A percentile compares a stretch with the other conserved stretches of the same genome.
Conservation (phyloP, 2,113 vertebrate species). For the Polypterus bichir region DNA sequence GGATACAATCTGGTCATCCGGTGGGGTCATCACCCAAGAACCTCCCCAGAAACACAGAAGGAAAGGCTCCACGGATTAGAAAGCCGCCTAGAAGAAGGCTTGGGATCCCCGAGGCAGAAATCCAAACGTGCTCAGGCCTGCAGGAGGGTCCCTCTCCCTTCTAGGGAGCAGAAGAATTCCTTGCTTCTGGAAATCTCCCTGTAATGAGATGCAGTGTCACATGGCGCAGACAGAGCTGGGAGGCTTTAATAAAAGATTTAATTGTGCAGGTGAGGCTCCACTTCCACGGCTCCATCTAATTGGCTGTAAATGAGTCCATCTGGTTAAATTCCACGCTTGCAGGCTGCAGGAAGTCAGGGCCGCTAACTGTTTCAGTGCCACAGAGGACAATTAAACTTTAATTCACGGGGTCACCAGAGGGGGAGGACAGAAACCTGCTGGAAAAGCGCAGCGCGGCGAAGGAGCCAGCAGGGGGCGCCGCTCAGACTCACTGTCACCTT, state of each 20-base stretch:
- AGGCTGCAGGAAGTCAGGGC: slow-evolving; percentile 21
- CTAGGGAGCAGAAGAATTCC: too few species aligned
- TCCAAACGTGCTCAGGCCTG: too few species aligned
- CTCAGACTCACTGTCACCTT: too few species aligned
- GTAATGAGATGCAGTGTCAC: slow-evolving; percentile 21
- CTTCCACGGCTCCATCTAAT: slow-evolving; percentile 43
- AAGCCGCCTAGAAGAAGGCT: too few species aligned
- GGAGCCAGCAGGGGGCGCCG: neutral
- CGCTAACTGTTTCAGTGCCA: neutral
- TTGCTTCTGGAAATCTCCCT: too few species aligned
- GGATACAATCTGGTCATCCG: too few species aligned
- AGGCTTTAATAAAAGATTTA: slow-evolving; percentile 40
- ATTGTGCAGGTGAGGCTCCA: slow-evolving; percentile 38
- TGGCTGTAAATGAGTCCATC: slow-evolving; percentile 55
- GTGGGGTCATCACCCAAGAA: too few species aligned
- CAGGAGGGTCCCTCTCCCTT: too few species aligned
- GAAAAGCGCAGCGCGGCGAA: neutral
- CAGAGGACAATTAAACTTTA: neutral
- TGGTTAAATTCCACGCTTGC: slow-evolving; percentile 43
- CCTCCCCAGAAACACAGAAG: too few species aligned
- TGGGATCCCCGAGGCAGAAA: too few species aligned
- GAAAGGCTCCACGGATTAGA: too few species aligned
- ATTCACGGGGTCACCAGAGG: neutral
- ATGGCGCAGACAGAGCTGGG: slow-evolving; percentile 19
- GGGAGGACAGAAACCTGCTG: too few species aligned